phyloP scores from a whole-genome alignment of 2,888 invertebrate species.

The Harpalus rufipes region DNA sequence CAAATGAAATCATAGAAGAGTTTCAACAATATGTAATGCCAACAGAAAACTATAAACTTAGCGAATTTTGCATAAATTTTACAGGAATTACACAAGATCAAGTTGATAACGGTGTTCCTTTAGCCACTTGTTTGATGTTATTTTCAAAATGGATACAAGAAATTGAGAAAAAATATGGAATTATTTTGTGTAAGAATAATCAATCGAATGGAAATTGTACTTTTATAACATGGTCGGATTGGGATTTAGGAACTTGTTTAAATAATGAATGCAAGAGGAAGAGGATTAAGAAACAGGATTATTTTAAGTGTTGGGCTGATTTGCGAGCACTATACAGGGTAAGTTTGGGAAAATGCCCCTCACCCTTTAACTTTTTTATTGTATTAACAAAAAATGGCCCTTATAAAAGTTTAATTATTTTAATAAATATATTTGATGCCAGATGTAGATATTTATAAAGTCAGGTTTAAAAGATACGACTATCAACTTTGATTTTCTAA shows the following conservation, averaged over 20 bases:
- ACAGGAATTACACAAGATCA: conserved; percentile 80
- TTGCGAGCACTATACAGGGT: conserved; percentile 79
- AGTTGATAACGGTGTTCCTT: conserved; percentile 78
- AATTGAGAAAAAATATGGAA: conserved; percentile 77
- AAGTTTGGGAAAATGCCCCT: too few relatives aligned
- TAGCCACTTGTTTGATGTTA: conserved; percentile 78
- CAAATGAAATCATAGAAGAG: conserved; percentile 79
- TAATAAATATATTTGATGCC: too few relatives aligned
- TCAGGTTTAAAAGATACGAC: too few relatives aligned
- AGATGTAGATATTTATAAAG: too few relatives aligned
- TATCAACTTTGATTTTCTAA: too few relatives aligned
- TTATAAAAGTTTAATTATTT: too few relatives aligned
- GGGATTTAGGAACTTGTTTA: conserved; percentile 82
- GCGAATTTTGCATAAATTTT: conserved; percentile 80
- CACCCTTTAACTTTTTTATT: too few relatives aligned
- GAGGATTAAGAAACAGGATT: conserved; percentile 78
- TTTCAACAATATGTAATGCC: conserved; percentile 83
- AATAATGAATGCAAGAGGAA: conserved; percentile 81
- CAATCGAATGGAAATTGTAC: conserved; percentile 75
- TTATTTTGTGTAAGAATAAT: conserved; percentile 72
- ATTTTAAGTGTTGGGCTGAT: conserved; percentile 82
- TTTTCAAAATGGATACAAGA: conserved; percentile 80
- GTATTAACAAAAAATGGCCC: too few relatives aligned
- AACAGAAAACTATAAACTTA: conserved; percentile 79
- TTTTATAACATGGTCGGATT: conserved; percentile 82